Evolutionary conservation across 2,113 vertebrate species (phyloP).

Genomic region (Notiomystis cincta): DNA sequence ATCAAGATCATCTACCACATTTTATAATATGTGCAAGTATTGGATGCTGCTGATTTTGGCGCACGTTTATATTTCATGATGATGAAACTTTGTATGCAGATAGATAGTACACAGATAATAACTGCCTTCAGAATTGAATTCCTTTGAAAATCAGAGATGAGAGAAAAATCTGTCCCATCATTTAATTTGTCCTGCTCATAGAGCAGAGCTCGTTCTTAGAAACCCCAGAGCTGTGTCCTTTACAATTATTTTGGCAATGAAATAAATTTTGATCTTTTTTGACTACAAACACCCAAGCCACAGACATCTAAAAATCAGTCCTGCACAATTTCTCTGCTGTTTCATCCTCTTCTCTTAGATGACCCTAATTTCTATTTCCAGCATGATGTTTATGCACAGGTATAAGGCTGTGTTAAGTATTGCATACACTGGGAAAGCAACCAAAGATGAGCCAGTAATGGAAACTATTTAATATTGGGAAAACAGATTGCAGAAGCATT

Average conservation of each 20-base stretch:
- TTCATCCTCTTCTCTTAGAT: neutral
- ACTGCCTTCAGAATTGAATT: neutral
- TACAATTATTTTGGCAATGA: neutral
- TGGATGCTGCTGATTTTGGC: neutral
- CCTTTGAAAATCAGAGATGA: neutral
- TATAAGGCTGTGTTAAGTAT: neutral
- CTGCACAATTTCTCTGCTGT: neutral
- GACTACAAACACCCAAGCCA: neutral
- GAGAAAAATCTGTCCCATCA: neutral
- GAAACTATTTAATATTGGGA: conserved; percentile 48
- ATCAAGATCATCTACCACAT: neutral
- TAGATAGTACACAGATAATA: neutral
- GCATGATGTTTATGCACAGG: neutral
- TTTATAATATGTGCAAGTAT: neutral
- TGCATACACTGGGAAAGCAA: conserved; percentile 21
- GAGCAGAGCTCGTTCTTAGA: neutral
- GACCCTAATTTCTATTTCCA: neutral
- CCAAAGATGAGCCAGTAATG: conserved; percentile 47
- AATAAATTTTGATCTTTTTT: neutral
- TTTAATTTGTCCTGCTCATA: neutral
- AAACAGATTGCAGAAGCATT: conserved; percentile 34
- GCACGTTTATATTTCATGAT: neutral
- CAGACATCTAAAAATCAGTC: neutral
- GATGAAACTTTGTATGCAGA: neutral
- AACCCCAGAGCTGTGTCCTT: neutral